Base-by-base conservation (phyloP, 1,140 invertebrate genomes). In the Plutomurus gul region DNA sequence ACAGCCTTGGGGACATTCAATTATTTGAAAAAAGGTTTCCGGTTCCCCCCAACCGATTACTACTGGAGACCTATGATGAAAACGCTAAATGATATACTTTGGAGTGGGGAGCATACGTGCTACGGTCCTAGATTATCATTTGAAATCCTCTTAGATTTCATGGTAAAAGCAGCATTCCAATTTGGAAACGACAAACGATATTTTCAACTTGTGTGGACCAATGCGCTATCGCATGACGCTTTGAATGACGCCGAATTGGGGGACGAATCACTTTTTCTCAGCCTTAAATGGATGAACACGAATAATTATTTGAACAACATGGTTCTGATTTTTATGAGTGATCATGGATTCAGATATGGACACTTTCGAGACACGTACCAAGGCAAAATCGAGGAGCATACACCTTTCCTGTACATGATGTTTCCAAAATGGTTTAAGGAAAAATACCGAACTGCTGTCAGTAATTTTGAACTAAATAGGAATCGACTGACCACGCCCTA, bases 201-300 rank as follows among this genome's bases (percentile, higher is more conserved):
- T 82, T 95, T 95, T 81, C 92, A 90, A 0, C 91, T 95, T 76
- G 93, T 93, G 85, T 95, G 93, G 93, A 89, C 91, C 4, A 92
- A 92, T 70, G 91, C 90, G 40, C 89, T 94, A 73, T 92, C 91
- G 65, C 93, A 95, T 84, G 92, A 94, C 82, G 90, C 91, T 82
- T 87, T 93, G 13, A 94, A 93, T 82, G 90, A 91, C 56, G 89
- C 91, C 0, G 90, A 91, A 47, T 86, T 89, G 3, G 91, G 93
- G 86, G 94, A 95, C 79, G 81, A 85, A 0, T 56, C 84, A 0
- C 87, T 88, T 22, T 79, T 82, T 27, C 71, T 84, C 3, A 36
- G 27, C 13, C 22, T 79, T 1, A 20, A 37, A n/a, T 73, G 46
- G 49, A 25, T 82, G 7, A 51, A 81, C 11, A 37, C 71, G 4